phyloP scores from a whole-genome alignment of 2,113 vertebrate species.

The Neotragus pygmaeus region DNA sequence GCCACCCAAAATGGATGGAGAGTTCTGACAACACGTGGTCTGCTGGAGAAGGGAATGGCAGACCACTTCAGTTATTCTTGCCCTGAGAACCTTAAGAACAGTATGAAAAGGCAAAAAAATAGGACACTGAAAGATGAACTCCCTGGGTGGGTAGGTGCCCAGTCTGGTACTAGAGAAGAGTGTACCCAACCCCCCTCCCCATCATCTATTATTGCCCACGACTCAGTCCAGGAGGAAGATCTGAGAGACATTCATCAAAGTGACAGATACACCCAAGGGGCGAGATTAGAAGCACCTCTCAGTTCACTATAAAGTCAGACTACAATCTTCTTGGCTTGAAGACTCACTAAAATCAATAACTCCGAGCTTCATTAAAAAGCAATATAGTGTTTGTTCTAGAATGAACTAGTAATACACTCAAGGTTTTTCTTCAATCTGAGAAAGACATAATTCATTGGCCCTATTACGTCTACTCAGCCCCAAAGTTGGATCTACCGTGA shows the following conservation, averaged over 20 bases:
- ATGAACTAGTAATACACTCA: background rate
- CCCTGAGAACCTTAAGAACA: background rate
- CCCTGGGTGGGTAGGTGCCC: background rate
- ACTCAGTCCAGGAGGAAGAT: background rate
- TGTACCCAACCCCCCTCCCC: background rate
- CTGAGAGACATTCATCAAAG: background rate
- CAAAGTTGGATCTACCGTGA: background rate
- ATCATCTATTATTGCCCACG: background rate
- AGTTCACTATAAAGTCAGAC: background rate
- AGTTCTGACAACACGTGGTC: background rate
- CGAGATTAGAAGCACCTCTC: background rate
- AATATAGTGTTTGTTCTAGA: background rate
- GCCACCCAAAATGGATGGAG: background rate
- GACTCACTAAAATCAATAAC: background rate
- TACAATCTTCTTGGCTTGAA: background rate
- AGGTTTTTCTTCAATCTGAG: background rate
- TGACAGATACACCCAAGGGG: background rate
- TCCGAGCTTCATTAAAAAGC: background rate
- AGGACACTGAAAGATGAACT: background rate
- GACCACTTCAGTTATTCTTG: background rate
- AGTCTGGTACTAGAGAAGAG: background rate
- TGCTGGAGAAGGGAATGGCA: fast-evolving
- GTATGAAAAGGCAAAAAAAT: background rate
- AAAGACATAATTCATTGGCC: background rate
- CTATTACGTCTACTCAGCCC: background rate